Evolutionary conservation across 2,113 vertebrate genomes (phyloP), one percentile per base, ranked within the genome.

Genomic region (Notarius quadriscutis): DNA sequence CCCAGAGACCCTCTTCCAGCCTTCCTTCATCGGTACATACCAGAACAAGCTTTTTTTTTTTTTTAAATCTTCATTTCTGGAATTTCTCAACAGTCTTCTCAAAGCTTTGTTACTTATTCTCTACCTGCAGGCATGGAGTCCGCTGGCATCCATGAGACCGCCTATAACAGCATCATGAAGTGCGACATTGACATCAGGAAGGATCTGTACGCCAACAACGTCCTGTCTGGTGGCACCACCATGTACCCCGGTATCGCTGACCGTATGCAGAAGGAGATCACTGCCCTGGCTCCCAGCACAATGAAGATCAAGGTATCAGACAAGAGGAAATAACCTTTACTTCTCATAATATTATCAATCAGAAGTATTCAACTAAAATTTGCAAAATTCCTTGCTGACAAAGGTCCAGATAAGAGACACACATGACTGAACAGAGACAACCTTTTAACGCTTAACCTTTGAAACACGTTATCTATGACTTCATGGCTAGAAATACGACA

Each of bases 121-220:
- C 5, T 53, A 12, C 84, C 18, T 30, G 80, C 93, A 98, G 97
- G 97, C 60, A 98, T 98, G 97, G 97, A 99, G 91, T 98, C 97
- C 0, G 97, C 97, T 12, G 97, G 97, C 53, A 99, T 99, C 93
- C 98, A 99, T 27, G 98, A 99, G 94, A 99, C 98, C 80, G 97
- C 97, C 83, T 99, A 98, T 96, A 99, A 99, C 96, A 98, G 97
- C 91, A 99, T 99, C 95, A 99, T 99, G 98, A 99, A 99, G 93
- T 99, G 98, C 0, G 97, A 99, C 90, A 98, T 99, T 34, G 98
- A 99, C 94, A 99, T 98, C 94, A 95, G 97, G 87, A 98, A 98
- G 95, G 97, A 98, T 91, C 94, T 98, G 94, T 99, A 99, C 2
- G 97, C 97, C 92, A 99, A 99, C 96, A 99, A 96, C 0, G 98